Percentiles rank a stretch among this genome's conserved stretches.
These are phyloP conservation scores for Syrmaticus mikado DNA, from an alignment of 2,113 vertebrate genomes.

Conservation along the genomic window DNA sequence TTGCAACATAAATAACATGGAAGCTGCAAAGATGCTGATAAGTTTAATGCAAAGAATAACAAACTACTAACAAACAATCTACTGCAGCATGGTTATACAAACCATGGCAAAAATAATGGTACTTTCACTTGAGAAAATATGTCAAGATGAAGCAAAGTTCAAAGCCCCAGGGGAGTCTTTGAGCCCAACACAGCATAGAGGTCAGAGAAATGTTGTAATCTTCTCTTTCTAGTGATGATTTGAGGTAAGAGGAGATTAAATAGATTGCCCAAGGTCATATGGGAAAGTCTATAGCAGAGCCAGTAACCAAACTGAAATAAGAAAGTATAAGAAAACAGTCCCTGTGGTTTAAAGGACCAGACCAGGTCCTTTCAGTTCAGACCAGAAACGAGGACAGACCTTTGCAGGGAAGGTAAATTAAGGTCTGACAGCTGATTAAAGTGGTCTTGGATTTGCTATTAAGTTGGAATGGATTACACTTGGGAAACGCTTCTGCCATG, in stretches of 20 bases:
- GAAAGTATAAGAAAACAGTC: background rate
- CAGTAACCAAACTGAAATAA: background rate
- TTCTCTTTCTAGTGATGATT: background rate
- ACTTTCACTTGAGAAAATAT: background rate
- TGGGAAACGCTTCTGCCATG: background rate
- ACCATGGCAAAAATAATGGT: background rate
- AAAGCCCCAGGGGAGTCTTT: background rate
- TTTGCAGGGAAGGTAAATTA: background rate
- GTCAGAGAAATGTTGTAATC: background rate
- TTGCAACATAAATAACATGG: constrained; percentile 20
- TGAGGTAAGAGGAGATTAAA: background rate
- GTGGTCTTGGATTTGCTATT: background rate
- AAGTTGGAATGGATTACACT: background rate
- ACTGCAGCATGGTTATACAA: background rate
- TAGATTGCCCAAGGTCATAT: background rate
- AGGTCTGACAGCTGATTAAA: background rate
- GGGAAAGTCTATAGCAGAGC: background rate
- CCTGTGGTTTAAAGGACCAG: background rate
- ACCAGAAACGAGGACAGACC: background rate
- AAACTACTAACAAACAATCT: background rate
- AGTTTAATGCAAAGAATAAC: background rate
- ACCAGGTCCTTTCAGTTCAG: background rate
- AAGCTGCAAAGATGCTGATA: background rate
- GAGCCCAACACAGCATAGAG: background rate
- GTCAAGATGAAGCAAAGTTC: constrained; percentile 7